Evolutionary conservation across 2,888 invertebrate species (phyloP), one percentile per base, ranked within the genome.

Genomic region (Diaphora mendica): DNA sequence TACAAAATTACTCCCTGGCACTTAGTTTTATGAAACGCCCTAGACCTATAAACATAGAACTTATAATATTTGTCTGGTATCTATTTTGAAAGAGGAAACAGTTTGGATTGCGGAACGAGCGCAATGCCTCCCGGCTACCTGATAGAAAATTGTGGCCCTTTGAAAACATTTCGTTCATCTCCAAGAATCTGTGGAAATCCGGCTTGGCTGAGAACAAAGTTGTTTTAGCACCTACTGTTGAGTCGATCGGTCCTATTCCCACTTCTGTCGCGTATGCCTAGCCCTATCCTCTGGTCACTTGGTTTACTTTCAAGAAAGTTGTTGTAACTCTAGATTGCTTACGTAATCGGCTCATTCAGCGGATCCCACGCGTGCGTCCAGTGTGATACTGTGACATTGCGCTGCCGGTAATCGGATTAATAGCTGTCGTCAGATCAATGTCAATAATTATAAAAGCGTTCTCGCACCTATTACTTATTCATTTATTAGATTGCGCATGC

Each of bases 1-100:
- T 68, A 62, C 55, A 30, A 73, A 78, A 79, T 78, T 72, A 77
- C 76, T 35, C 69, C 7, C n/a, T 7, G 23, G 9, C 11, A 9
- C 51, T 55, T 55, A 30, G 15, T 68, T 30, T 62, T 62, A 62
- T 62, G 5, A 30, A 62, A 62, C 62, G 30, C 17, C 62, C 30
- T 62, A 62, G 30, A 62, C 30, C 62, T 17, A 62, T 17, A 30
- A 30, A 30, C 30, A 62, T 17, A 30, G 62, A 62, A 30, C 62
- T 17, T 26, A 59, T 17, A 15, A 17, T 15, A 26, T 17, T 26
- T 62, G 17, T n/a, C n/a, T 55, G n/a, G 5, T 17, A 5, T 44
- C 0, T 44, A 30, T 15, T 11, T 62, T 17, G 8, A 30, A 17
- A 5, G 8, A 62, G 26, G 26, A 0, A 1, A n/a, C 9, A 55